A percentile compares a stretch with the other conserved stretches of the same genome.
Evolutionary conservation across 2,888 invertebrate species (phyloP).

Genomic region (Heterodera filipjevi): DNA sequence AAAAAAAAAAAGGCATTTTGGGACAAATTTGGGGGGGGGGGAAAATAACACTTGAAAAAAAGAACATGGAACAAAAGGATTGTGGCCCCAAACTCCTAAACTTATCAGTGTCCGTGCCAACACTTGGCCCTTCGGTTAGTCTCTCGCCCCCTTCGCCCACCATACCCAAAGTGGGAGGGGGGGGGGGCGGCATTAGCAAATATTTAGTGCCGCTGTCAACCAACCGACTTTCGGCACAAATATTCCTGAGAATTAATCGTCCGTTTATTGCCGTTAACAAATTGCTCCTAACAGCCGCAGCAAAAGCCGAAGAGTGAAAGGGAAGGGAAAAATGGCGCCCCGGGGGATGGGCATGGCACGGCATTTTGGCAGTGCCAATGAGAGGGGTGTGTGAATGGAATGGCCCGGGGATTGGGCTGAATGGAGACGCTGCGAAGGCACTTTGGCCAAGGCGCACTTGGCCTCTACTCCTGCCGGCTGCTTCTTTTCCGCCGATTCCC

Average conservation of each 20-base stretch:
- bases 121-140: background rate
- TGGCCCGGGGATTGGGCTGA: background rate
- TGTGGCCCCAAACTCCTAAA: no score
- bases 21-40: background rate
- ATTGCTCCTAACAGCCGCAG: constrained; percentile 8
- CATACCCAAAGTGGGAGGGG: background rate
- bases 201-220: background rate
- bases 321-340: background rate
- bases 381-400: background rate
- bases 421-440: background rate
- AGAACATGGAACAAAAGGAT: no score
- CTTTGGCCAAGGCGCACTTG: background rate
- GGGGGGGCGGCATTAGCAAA: background rate
- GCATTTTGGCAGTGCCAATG: constrained; percentile 9
- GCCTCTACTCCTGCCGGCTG: no score
- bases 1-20: no score
- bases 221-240: background rate
- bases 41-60: no score
- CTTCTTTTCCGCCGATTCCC: background rate
- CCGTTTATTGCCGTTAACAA: constrained; percentile 4
- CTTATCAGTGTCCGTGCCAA: background rate
- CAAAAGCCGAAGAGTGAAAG: background rate
- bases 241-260: constrained; percentile 20
- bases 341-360: background rate
- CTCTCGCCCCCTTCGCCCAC: background rate